Conservation (phyloP, 2,113 vertebrate genomes). For the Dermatemys mawii region DNA sequence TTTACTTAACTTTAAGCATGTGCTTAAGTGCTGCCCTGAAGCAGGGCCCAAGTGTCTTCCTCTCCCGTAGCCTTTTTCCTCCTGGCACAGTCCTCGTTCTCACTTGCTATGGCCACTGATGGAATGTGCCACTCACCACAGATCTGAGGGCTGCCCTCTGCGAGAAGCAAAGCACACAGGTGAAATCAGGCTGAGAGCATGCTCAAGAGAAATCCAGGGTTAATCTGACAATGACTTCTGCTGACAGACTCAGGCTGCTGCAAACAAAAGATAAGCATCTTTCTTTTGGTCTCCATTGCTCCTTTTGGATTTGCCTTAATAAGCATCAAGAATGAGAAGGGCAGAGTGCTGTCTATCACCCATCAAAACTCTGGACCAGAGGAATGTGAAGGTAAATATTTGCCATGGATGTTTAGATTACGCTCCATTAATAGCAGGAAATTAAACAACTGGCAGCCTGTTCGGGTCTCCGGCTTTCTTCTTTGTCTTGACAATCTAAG, state of each 20-base stretch:
- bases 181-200: not conserved
- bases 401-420: constrained; percentile 29
- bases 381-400: constrained; percentile 37
- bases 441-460: constrained; percentile 10
- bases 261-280: not conserved
- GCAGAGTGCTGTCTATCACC: not conserved
- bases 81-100: not conserved
- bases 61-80: not conserved
- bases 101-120: not conserved
- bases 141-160: not conserved
- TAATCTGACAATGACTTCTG: not conserved
- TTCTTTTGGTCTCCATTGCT: not conserved
- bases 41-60: not conserved
- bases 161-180: not conserved
- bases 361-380: not conserved
- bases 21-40: not conserved
- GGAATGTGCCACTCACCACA: not conserved
- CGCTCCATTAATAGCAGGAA: constrained; percentile 28
- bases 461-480: not conserved
- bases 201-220: not conserved
- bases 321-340: not conserved
- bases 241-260: not conserved
- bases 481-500: not conserved
- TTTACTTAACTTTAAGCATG: not conserved
- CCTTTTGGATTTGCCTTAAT: not conserved